Conservation (phyloP, 2,888 invertebrate species). For the Criorhina ranunculi region DNA sequence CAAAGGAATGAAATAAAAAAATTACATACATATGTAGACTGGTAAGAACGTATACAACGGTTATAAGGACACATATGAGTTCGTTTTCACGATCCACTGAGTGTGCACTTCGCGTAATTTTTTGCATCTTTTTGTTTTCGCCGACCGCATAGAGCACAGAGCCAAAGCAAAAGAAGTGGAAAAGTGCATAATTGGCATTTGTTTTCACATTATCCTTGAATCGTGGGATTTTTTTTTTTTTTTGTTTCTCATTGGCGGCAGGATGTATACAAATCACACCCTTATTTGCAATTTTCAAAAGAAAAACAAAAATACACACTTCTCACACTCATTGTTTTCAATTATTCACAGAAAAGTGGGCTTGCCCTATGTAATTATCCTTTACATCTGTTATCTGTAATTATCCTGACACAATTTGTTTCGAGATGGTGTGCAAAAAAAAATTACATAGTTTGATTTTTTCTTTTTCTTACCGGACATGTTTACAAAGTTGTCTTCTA, state of each 20-base stretch:
- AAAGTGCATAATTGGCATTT: conserved; percentile 68
- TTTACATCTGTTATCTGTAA: conserved; percentile 15
- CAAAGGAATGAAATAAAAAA: conserved; percentile 23
- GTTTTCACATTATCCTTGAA: conserved; percentile 60
- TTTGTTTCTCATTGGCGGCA: conserved; percentile 24
- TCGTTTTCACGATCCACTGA: conserved; percentile 52
- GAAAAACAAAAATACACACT: conserved; percentile 13
- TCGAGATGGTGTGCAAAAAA: background rate
- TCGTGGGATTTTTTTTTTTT: conserved; percentile 17
- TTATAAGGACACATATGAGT: conserved; percentile 49
- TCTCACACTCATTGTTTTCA: conserved; percentile 36
- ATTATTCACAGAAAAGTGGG: conserved; percentile 22
- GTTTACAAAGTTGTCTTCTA: conserved; percentile 18
- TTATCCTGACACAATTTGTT: conserved; percentile 6
- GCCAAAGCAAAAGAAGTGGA: conserved; percentile 47
- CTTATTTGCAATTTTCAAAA: conserved; percentile 39
- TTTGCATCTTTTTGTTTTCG: conserved; percentile 36
- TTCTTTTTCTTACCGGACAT: conserved; percentile 70
- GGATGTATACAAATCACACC: conserved; percentile 49
- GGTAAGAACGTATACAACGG: conserved; percentile 24
- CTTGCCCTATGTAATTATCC: conserved; percentile 24
- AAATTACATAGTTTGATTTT: background rate
- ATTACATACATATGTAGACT: conserved; percentile 1
- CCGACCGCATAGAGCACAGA: conserved; percentile 18
- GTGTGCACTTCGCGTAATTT: conserved; percentile 57